Evolutionary conservation across 1,140 invertebrate genomes (phyloP).

Genomic region (Drosophila orena): DNA sequence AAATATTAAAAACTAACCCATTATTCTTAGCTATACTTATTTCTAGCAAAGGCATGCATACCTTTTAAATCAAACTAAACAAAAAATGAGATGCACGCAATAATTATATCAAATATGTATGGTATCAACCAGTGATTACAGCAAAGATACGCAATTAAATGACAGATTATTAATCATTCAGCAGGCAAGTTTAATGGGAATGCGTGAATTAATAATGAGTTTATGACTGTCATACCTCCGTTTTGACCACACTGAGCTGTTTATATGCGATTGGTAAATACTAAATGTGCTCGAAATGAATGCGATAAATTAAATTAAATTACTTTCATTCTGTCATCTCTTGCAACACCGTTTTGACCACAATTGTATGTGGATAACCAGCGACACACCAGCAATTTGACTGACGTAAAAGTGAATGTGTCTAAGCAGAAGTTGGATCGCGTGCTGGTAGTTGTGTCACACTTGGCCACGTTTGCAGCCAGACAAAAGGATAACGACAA

Average conservation of each 20-base stretch:
- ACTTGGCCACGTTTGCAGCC: constrained; percentile 51
- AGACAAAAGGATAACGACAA: constrained; percentile 64
- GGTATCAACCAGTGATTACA: not conserved
- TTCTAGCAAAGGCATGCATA: no score
- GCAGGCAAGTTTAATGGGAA: not conserved
- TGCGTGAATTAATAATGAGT: not conserved
- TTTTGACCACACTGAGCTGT: not conserved
- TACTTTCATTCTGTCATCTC: not conserved
- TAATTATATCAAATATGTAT: not conserved
- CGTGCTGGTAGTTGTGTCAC: constrained; percentile 34
- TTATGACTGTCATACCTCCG: not conserved
- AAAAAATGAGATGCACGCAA: not conserved
- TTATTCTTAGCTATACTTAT: no score
- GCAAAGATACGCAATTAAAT: not conserved
- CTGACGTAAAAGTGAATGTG: constrained; percentile 37
- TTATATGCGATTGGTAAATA: not conserved
- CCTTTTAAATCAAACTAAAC: no score
- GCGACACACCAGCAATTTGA: constrained; percentile 18
- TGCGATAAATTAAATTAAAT: not conserved
- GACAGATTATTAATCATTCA: not conserved
- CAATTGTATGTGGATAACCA: not conserved
- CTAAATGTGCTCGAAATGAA: not conserved
- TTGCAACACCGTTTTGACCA: not conserved
- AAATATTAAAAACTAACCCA: no score
- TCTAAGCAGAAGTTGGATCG: constrained; percentile 38